phyloP scores from a whole-genome alignment of 1,140 invertebrate genomes.

The Calephelis virginiensis region DNA sequence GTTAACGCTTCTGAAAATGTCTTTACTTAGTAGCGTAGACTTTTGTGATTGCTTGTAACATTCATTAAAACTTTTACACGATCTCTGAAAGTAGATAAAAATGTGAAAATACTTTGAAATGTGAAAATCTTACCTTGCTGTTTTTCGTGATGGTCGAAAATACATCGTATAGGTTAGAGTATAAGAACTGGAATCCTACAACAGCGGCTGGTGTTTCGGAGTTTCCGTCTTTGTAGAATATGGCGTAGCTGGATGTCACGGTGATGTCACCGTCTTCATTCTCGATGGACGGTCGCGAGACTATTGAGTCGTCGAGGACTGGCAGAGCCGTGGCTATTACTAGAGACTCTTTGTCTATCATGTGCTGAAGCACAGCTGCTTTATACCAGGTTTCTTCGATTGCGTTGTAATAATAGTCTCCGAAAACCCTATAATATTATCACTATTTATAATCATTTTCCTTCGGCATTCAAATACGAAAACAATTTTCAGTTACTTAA shows the following conservation, averaged over 20 bases:
- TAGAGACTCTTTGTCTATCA: conserved; percentile 85
- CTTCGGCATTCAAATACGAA: no score
- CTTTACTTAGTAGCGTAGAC: no score
- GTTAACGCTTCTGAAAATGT: no score
- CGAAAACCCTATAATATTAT: conserved; percentile 82
- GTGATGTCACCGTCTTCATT: conserved; percentile 78
- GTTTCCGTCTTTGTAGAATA: conserved; percentile 89
- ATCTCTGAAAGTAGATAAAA: no score
- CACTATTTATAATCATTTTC: not conserved
- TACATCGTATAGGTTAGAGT: conserved; percentile 84
- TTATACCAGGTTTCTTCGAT: conserved; percentile 96
- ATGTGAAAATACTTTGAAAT: not conserved
- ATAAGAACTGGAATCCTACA: conserved; percentile 86
- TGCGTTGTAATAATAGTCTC: conserved; percentile 86
- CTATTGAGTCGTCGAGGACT: conserved; percentile 70
- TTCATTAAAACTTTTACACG: not conserved
- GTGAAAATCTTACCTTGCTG: conserved; percentile 37
- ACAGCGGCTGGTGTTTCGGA: conserved; percentile 91
- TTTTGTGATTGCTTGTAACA: not conserved
- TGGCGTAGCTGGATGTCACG: conserved; percentile 90
- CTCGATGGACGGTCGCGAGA: conserved; percentile 34
- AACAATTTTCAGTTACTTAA: no score
- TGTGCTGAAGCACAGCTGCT: conserved; percentile 91
- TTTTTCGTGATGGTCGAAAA: conserved; percentile 85
- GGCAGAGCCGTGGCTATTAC: conserved; percentile 90